Evolutionary conservation across 2,113 vertebrate species (phyloP).

Genomic region (Seriola aureovittata): DNA sequence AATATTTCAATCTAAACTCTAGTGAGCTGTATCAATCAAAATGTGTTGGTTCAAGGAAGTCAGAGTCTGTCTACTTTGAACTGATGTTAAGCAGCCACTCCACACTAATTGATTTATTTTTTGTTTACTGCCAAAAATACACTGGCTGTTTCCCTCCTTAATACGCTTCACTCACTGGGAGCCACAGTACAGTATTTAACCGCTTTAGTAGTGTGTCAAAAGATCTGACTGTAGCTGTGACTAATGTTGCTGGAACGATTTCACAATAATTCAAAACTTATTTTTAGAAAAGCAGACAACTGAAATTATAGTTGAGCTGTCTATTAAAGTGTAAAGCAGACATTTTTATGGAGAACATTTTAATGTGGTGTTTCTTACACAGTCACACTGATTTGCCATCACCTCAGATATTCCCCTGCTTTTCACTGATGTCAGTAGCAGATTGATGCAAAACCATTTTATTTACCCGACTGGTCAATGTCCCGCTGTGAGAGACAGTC

Average conservation of each 20-base stretch:
- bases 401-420: background rate
- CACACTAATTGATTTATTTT: background rate
- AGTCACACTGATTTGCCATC: background rate
- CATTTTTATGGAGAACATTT: background rate
- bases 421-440: background rate
- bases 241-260: background rate
- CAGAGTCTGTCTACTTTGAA: too few relatives aligned
- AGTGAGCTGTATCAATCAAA: background rate
- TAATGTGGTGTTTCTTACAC: background rate
- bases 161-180: background rate
- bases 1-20: background rate
- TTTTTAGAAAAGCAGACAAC: background rate
- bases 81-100: background rate
- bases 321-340: background rate
- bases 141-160: background rate
- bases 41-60: background rate
- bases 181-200: background rate
- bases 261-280: background rate
- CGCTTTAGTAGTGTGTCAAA: background rate
- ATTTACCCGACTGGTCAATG: background rate
- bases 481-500: background rate
- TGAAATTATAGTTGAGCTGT: background rate
- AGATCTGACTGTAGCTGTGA: background rate
- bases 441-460: background rate
- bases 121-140: background rate